Base-by-base conservation (phyloP, 1,140 invertebrate species). In the Drosophila yakuba region DNA sequence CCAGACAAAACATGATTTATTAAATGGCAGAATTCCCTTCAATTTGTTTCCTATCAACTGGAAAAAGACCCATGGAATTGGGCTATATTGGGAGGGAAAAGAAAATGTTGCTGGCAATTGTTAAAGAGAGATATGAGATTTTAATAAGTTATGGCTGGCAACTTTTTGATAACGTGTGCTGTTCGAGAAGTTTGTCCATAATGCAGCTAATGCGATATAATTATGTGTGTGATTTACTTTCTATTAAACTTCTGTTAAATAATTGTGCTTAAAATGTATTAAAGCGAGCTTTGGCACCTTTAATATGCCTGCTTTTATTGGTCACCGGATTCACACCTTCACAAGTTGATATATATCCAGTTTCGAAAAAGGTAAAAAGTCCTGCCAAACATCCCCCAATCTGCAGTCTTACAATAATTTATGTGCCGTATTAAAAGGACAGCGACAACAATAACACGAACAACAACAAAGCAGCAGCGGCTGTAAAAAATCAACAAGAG, bases 21-120 rank as follows among this genome's bases (percentile, higher is more conserved):
- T 88, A 88, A 88, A 88, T 83, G 84, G 84, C 80, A 89, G 76
- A 78, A 88, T 88, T 88, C 84, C 80, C 83, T 88, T 88, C 83
- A 88, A 88, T 88, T 88, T 88, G 83, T 88, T 88, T 88, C 84
- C 83, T 89, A 88, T 88, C 83, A 83, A 89, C 79, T 88, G 83
- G 83, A 88, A 89, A 88, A 88, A 89, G 76, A 88, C 64, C 82
- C 82, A 76, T 68, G 72, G 67, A 66, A 62, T 76, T 60, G 61
- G 63, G 44, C 44, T 60, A 17, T 17, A 17, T 17, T 17, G 44
- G 23, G 11, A 2, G 28, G 12, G 25, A 28, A 20, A 28, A 36
- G 41, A 51, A 45, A 20, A 28, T 51, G 14, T 14, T 71, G 23
- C n/a, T 52, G 48, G 43, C 60, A 61, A 84, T 75, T 76, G 55